These are phyloP conservation scores for Globodera ellingtonae DNA, from an alignment of 1,140 invertebrate species.

Conservation along the genomic window DNA sequence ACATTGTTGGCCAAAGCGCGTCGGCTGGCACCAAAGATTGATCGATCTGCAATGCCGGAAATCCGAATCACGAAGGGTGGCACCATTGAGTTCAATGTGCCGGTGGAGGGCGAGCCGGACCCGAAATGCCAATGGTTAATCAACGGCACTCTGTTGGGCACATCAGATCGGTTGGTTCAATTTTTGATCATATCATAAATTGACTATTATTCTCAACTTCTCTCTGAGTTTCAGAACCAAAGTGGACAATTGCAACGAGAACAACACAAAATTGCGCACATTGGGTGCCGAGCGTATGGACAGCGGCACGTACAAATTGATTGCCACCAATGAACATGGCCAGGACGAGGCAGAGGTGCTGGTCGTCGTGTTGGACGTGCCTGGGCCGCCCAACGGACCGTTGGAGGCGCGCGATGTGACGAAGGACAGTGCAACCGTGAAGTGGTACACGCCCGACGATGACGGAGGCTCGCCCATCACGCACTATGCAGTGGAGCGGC, in stretches of 20 bases:
- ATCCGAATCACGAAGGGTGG: constrained; percentile 83
- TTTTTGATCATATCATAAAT: not conserved
- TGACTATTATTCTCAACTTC: not conserved
- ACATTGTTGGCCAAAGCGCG: constrained; percentile 89
- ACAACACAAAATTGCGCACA: constrained; percentile 72
- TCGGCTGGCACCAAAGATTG: constrained; percentile 84
- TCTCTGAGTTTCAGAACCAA: constrained; percentile 44
- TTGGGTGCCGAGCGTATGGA: constrained; percentile 69
- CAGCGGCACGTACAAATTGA: constrained; percentile 82
- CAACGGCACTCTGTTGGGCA: constrained; percentile 65
- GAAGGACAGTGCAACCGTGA: constrained; percentile 68
- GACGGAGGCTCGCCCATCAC: constrained; percentile 77
- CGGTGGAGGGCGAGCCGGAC: constrained; percentile 84
- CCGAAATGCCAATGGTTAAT: constrained; percentile 82
- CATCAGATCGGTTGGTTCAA: constrained; percentile 42
- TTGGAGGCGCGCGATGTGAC: constrained; percentile 67
- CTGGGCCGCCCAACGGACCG: constrained; percentile 68
- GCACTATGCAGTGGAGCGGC: constrained; percentile 90
- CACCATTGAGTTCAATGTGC: constrained; percentile 88
- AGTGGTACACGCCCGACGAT: constrained; percentile 69
- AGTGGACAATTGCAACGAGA: constrained; percentile 61
- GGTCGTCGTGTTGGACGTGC: constrained; percentile 78
- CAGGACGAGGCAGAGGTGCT: constrained; percentile 89
- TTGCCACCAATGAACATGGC: constrained; percentile 89
- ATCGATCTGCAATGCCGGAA: constrained; percentile 83